These are phyloP conservation scores for Trichopria drosophilae DNA, from an alignment of 2,888 invertebrate genomes.

Conservation along the genomic window DNA sequence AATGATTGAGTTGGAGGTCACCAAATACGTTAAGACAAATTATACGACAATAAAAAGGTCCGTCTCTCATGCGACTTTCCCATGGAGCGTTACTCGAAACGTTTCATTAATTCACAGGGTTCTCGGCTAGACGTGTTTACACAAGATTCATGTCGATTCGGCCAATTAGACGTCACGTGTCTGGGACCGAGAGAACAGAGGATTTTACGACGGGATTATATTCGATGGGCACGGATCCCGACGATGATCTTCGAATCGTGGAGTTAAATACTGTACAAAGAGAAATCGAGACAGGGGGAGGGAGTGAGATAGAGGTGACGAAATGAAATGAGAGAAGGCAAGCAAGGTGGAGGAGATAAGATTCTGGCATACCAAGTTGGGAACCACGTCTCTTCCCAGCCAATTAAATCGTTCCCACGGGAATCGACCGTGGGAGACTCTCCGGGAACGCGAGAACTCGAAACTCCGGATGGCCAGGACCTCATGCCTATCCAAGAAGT, in stretches of 20 bases:
- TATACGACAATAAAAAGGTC: no score
- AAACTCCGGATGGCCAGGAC: conserved; percentile 46
- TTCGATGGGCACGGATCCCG: no score
- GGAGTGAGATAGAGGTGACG: conserved; percentile 6
- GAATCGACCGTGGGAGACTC: conserved; percentile 54
- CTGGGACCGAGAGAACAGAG: no score
- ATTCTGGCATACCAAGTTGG: conserved; percentile 33
- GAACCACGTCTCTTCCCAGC: conserved; percentile 38
- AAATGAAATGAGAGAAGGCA: conserved; percentile 16
- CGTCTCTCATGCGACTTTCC: no score
- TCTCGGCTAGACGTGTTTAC: no score
- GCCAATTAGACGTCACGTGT: no score
- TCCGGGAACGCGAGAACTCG: conserved; percentile 49
- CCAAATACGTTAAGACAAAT: no score
- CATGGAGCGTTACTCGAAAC: no score
- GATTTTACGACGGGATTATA: no score
- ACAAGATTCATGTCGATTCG: no score
- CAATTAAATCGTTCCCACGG: conserved; percentile 56
- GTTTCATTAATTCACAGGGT: no score
- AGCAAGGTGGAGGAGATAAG: conserved; percentile 27
- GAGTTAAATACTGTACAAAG: conserved; percentile 35
- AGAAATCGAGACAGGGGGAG: conserved; percentile 13
- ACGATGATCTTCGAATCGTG: conserved; percentile 37
- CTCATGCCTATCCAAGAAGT: conserved; percentile 47
- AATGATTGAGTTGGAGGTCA: no score